phyloP scores from a whole-genome alignment of 2,888 invertebrate genomes.

The Lasioglossum villosulum region DNA sequence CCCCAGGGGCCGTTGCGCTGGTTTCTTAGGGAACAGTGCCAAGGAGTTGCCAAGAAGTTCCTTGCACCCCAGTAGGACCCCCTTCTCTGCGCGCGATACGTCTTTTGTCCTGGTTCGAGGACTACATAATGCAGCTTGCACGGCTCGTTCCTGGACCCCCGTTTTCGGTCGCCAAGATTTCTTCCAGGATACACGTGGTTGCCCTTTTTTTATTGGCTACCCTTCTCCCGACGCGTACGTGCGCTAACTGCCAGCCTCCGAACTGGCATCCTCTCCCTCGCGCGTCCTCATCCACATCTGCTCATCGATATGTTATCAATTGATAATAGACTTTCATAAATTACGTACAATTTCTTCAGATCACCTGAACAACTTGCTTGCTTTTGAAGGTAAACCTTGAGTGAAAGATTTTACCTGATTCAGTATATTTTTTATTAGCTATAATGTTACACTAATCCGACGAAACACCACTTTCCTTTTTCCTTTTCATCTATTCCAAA shows the following conservation, averaged over 20 bases:
- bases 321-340: too few species aligned
- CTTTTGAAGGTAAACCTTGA: too few species aligned
- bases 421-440: too few species aligned
- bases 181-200: background rate
- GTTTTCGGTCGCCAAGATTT: constrained; percentile 7
- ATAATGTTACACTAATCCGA: too few species aligned
- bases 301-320: background rate
- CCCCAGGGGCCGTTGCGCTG: constrained; percentile 33
- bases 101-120: constrained; percentile 3
- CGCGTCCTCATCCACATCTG: background rate
- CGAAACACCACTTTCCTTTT: too few species aligned
- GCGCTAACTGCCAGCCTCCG: background rate
- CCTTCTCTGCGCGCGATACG: background rate
- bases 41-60: constrained; percentile 6
- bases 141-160: background rate
- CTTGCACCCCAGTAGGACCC: background rate
- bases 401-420: too few species aligned
- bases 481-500: too few species aligned
- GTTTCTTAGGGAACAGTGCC: constrained; percentile 4
- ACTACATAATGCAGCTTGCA: constrained; percentile 1
- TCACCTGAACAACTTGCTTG: too few species aligned
- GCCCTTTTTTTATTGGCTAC: background rate
- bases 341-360: too few species aligned
- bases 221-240: background rate
- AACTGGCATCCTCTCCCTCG: background rate